Conservation (phyloP, 2,888 invertebrate genomes). For the Polymixis flavicincta region DNA sequence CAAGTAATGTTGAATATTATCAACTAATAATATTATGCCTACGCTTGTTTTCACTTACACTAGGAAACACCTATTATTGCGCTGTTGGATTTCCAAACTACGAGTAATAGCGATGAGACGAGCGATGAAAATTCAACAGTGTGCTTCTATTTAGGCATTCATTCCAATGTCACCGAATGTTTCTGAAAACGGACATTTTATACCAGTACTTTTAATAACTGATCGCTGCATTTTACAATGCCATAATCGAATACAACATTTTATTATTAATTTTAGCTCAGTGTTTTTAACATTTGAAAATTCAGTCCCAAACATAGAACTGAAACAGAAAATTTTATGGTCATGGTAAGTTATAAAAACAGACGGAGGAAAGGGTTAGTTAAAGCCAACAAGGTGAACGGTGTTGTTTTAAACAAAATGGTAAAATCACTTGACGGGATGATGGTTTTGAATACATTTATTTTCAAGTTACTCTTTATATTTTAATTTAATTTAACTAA, state of each 20-base stretch:
- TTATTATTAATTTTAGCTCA: background rate
- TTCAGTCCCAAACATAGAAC: background rate
- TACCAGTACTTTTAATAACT: background rate
- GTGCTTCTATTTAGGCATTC: background rate
- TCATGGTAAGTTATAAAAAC: conserved; percentile 1
- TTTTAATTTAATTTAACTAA: background rate
- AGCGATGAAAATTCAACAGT: background rate
- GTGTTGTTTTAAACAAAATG: conserved; percentile 12
- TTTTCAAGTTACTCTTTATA: background rate
- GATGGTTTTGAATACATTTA: background rate
- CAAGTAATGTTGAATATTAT: conserved; percentile 10
- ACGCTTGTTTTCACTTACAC: background rate
- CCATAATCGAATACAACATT: background rate
- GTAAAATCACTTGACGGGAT: background rate
- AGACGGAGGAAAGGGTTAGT: background rate
- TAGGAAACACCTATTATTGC: background rate
- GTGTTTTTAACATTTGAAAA: background rate
- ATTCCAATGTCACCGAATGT: background rate
- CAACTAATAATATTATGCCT: background rate
- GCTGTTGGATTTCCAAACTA: background rate
- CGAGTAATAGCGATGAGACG: background rate
- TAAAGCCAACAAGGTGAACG: conserved; percentile 12
- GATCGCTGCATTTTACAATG: background rate
- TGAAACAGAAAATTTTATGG: background rate
- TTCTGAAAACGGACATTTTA: too few relatives aligned